Conservation (phyloP, 2,888 invertebrate genomes). For the Ceramica pisi region DNA sequence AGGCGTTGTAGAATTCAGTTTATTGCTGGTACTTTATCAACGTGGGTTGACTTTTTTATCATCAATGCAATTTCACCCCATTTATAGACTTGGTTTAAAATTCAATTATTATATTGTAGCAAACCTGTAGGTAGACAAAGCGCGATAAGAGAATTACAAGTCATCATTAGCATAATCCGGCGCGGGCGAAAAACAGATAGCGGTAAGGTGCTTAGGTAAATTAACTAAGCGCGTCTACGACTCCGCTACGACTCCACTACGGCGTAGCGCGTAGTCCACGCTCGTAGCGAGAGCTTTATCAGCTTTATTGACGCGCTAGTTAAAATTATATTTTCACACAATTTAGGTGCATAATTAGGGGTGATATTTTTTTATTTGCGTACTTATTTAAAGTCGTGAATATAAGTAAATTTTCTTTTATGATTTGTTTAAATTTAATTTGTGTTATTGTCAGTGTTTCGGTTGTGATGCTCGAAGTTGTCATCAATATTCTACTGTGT, state of each 20-base stretch:
- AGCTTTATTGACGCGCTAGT: conserved; percentile 68
- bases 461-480: conserved; percentile 12
- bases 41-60: conserved; percentile 12
- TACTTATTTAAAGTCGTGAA: not conserved
- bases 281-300: conserved; percentile 71
- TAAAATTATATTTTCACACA: conserved; percentile 57
- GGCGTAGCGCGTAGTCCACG: conserved; percentile 69
- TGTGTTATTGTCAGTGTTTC: not conserved
- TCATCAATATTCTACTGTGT: conserved; percentile 44
- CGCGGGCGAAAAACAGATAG: conserved; percentile 87
- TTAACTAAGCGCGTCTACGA: conserved; percentile 81
- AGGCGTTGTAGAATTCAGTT: conserved; percentile 80
- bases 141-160: conserved; percentile 88
- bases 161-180: conserved; percentile 87
- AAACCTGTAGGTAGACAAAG: conserved; percentile 83
- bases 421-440: not conserved
- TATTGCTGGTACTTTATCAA: conserved; percentile 72
- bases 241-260: conserved; percentile 67
- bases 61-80: conserved; percentile 29
- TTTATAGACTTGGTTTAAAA: conserved; percentile 42
- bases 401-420: not conserved
- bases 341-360: conserved; percentile 37
- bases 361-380: conserved; percentile 37
- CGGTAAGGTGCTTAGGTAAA: conserved; percentile 90
- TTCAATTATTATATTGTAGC: conserved; percentile 71